Conservation (phyloP, 2,797 vertebrate species). For the Neoniphon sammara region DNA sequence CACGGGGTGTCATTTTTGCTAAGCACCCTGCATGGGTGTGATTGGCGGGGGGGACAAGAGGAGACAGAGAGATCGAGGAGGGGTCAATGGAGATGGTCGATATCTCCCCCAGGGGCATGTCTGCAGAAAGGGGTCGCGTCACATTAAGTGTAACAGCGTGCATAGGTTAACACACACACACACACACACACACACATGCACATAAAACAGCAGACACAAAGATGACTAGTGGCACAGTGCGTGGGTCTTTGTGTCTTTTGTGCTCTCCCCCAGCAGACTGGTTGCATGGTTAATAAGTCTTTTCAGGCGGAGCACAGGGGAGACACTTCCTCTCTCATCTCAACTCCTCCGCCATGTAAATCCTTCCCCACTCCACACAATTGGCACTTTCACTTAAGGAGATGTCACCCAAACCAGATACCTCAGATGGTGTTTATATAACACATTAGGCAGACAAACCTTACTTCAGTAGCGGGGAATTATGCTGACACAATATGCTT, state of each 20-base stretch:
- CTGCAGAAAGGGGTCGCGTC: conserved; percentile 49
- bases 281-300: conserved; percentile 60
- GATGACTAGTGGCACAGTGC: conserved; percentile 44
- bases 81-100: conserved; percentile 63
- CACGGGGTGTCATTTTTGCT: conserved; percentile 22
- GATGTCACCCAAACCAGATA: conserved; percentile 21
- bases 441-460: neutral
- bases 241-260: conserved; percentile 64
- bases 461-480: conserved; percentile 1
- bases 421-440: neutral
- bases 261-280: conserved; percentile 30
- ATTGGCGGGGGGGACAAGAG: conserved; percentile 10
- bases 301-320: conserved; percentile 23
- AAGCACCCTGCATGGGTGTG: conserved; percentile 19
- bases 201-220: conserved; percentile 59
- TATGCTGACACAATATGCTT: neutral
- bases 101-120: conserved; percentile 50
- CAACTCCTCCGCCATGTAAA: conserved; percentile 4
- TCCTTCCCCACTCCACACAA: conserved; percentile 5
- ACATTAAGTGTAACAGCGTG: conserved; percentile 28
- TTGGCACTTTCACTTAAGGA: conserved; percentile 23
- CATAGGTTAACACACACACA: conserved; percentile 47
- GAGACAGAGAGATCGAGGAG: conserved; percentile 7
- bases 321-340: conserved; percentile 27
- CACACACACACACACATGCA: conserved; percentile 21